These are phyloP conservation scores for Gallirallus australis DNA, from an alignment of 2,797 vertebrate genomes.

Conservation along the genomic window DNA sequence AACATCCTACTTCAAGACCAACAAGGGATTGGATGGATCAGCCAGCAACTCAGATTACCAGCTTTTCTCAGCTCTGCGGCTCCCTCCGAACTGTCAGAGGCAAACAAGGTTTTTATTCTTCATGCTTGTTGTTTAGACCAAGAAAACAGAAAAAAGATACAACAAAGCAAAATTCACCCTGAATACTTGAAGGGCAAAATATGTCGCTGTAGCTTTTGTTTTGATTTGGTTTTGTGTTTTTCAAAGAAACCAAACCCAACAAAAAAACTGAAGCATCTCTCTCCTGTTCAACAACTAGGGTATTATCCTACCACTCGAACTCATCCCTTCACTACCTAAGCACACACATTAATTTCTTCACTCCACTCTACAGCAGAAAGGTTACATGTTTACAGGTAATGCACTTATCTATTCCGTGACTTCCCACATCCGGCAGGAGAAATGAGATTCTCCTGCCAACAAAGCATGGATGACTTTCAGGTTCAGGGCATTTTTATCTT, in stretches of 20 bases:
- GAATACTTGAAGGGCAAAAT: not conserved
- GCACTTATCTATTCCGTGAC: not conserved
- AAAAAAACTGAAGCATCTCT: not conserved
- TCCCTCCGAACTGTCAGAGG: not conserved
- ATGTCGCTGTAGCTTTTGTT: not conserved
- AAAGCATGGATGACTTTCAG: not conserved
- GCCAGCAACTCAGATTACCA: not conserved
- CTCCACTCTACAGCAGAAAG: not conserved
- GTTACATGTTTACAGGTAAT: conserved; percentile 6
- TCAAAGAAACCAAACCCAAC: no score
- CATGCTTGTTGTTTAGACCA: not conserved
- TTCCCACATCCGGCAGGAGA: conserved; percentile 24
- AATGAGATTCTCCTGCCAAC: conserved; percentile 25
- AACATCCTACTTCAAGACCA: not conserved
- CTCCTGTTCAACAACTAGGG: not conserved
- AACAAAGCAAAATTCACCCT: not conserved
- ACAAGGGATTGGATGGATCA: not conserved
- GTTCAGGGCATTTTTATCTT: conserved; percentile 11
- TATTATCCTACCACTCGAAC: not conserved
- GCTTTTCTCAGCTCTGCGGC: not conserved
- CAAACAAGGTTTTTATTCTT: not conserved
- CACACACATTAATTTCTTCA: not conserved
- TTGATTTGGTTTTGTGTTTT: not conserved
- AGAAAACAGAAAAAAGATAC: not conserved
- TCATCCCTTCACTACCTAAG: not conserved